Base-by-base conservation (phyloP, 2,888 invertebrate genomes). In the Latrodectus elegans region DNA sequence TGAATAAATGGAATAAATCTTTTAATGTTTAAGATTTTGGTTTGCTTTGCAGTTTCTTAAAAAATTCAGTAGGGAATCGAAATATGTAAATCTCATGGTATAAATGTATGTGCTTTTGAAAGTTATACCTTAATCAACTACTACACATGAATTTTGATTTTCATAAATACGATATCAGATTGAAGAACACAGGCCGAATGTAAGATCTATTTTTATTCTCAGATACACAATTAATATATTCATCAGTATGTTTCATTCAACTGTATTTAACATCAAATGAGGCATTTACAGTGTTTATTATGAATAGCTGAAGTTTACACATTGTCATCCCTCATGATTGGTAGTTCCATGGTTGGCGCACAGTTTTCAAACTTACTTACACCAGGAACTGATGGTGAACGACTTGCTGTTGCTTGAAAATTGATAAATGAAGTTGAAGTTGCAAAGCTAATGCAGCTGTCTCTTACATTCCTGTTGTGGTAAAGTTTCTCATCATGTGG, bases 401-500 rank as follows among this genome's bases (percentile, higher is more conserved):
- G 76, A 17, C 64, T 72, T 53, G 70, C 15, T 6, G 51, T n/a
- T 14, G 84, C 15, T 12, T 55, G 80, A 60, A 86, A 86, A 22
- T 86, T 87, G 67, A 87, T 75, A 52, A 78, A 73, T 2, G 87
- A 82, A 1, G 87, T 87, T 8, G 87, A 82, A 51, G 82, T 87
- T 2, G 82, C 74, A 52, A 87, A 87, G 70, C 87, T 87, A 74
- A 83, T 87, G 64, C 77, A 82, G 22, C 82, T 82, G 68, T 87
- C 78, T n/a, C 87, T 71, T 9, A 87, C 70, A 17, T 76, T 67
- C 15, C 82, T 65, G 22, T 78, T 82, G 17, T 81, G 67, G 73
- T 82, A 78, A 22, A 77, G 68, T 64, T 86, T 86, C 4, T 84
- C 84, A n/a, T 79, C 76, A 10, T 86, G 86, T 0, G 81, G 51